phyloP scores from a whole-genome alignment of 2,888 invertebrate genomes.

The Chymomyza fuscimana region DNA sequence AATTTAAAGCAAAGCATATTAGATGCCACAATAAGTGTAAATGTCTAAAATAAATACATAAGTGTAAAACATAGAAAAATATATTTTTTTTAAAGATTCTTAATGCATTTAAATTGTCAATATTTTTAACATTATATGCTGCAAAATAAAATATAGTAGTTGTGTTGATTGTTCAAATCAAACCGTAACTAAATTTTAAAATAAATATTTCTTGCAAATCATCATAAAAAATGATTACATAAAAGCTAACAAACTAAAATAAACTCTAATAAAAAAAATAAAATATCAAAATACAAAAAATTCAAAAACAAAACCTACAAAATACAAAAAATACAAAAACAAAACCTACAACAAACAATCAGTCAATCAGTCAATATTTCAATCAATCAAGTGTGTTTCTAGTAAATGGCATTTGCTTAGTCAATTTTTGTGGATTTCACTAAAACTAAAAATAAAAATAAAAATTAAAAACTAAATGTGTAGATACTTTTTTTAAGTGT shows the following conservation, averaged over 20 bases:
- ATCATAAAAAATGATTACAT: too few species aligned
- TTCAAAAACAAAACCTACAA: not conserved
- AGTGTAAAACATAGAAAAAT: too few species aligned
- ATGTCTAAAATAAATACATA: too few species aligned
- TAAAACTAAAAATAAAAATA: constrained; percentile 10
- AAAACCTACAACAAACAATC: constrained; percentile 11
- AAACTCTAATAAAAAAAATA: not conserved
- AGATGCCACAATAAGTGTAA: too few species aligned
- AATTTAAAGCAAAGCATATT: too few species aligned
- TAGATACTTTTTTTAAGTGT: constrained; percentile 9
- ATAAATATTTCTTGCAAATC: too few species aligned
- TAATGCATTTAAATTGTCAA: too few species aligned
- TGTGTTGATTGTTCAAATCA: too few species aligned
- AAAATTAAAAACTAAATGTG: constrained; percentile 7
- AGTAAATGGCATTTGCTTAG: constrained; percentile 38
- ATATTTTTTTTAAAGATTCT: too few species aligned
- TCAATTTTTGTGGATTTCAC: constrained; percentile 30
- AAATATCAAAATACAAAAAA: not conserved
- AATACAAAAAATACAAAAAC: not conserved
- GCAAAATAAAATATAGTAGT: too few species aligned
- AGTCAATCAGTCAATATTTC: constrained; percentile 64
- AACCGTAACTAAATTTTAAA: too few species aligned
- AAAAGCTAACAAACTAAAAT: not conserved
- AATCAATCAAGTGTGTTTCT: constrained; percentile 64
- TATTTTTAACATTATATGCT: too few species aligned